Evolutionary conservation across 2,797 vertebrate species (phyloP), one percentile per base, ranked within the genome.

Genomic region (Vipera latastei): DNA sequence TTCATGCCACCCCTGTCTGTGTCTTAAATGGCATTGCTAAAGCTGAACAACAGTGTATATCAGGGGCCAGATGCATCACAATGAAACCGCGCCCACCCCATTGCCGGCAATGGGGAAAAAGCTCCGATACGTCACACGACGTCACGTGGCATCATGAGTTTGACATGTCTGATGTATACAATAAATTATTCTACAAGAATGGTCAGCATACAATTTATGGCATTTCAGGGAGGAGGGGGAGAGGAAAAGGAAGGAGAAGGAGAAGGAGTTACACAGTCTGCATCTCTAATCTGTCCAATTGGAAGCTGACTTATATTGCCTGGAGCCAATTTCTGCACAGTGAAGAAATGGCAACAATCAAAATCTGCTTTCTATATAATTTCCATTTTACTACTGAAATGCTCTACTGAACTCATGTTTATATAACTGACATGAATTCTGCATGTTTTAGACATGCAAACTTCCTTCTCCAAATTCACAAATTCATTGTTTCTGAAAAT

Each of bases 291-390:
- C 63, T 88, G 8, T 56, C 92, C 90, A 91, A 83, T 55, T 88
- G 3, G 65, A 93, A 91, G 1, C 57, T 91, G 86, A 89, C 11
- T 32, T 56, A 26, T 85, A 20, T 57, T 32, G 69, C 57, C 57
- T 91, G 59, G 83, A 93, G 91, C 89, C 69, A 48, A 91, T 85
- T 91, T 91, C n/a, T 91, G 48, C 59, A 85, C 25, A 91, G 60
- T 20, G 28, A 55, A 90, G 60, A 90, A 90, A 20, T 93, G 32
- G 38, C 65, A 26, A 38, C 0, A 0, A n/a, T 60, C 73, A 86
- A 93, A 91, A 93, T 38, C 32, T 18, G 8, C 86, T 88, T 89
- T 91, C 89, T 87, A 26, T n/a, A 18, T 55, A 78, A 56, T 57
- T 92, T 92, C 56, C n/a, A 51, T 48, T 12, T 85, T 83, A 28